Evolutionary conservation across 2,888 invertebrate species (phyloP).

Genomic region (Acrobasis consociella): DNA sequence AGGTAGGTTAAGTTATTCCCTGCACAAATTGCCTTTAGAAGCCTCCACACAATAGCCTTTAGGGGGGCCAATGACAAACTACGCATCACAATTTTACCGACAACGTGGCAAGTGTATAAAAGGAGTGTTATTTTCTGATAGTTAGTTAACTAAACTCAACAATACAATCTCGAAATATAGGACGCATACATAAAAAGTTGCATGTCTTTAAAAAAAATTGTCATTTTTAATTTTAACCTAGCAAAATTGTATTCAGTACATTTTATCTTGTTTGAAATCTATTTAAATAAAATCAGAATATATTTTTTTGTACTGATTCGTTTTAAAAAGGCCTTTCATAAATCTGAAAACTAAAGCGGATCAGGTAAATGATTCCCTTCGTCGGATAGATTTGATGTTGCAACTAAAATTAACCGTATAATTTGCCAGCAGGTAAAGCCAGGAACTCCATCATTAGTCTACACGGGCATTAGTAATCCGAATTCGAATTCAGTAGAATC

Average conservation of each 20-base stretch:
- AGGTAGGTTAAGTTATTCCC: conserved; percentile 60
- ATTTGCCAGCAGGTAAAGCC: conserved; percentile 6
- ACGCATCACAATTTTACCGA: conserved; percentile 47
- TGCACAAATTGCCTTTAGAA: conserved; percentile 65
- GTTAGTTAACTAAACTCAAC: too few species aligned
- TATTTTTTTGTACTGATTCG: too few species aligned
- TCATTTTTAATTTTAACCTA: too few species aligned
- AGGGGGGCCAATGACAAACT: conserved; percentile 44
- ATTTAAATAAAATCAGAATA: too few species aligned
- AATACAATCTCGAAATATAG: too few species aligned
- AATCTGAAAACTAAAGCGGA: neutral
- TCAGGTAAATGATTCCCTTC: neutral
- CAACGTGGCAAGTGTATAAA: neutral
- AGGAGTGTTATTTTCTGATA: neutral
- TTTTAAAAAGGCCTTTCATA: too few species aligned
- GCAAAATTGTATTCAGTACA: too few species aligned
- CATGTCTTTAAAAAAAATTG: too few species aligned
- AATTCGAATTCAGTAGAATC: conserved; percentile 16
- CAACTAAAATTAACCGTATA: conserved; percentile 7
- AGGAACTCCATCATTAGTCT: conserved; percentile 13
- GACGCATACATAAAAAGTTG: too few species aligned
- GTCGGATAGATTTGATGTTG: neutral
- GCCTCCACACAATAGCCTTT: conserved; percentile 54
- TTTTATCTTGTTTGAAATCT: too few species aligned
- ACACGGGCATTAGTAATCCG: conserved; percentile 4